Evolutionary conservation across 2,113 vertebrate genomes (phyloP), one percentile per base, ranked within the genome.

Genomic region (Pachypanchax playfairii): DNA sequence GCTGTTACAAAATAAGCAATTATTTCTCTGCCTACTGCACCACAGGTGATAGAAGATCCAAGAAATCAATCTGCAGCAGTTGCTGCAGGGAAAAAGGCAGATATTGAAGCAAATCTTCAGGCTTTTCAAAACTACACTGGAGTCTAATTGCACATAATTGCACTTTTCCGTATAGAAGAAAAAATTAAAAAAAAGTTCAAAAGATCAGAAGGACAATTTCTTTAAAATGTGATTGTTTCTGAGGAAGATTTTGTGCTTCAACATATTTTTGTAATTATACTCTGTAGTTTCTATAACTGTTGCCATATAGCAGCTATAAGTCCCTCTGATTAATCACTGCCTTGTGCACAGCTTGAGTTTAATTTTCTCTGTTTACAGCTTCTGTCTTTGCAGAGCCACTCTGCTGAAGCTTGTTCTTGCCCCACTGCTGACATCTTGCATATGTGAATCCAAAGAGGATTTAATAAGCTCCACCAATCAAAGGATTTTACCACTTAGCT

Each of bases 1-100:
- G 68, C 77, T 75, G 43, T 70, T 76, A 80, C 65, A 89, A 86
- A 88, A 84, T 75, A 82, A 84, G 78, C 70, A 82, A 86, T 90
- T 86, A 90, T 88, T 89, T 80, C 62, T 62, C 50, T 74, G 79
- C 71, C 70, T 71, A 6, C 65, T 65, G 82, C 80, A 81, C 65
- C 82, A 58, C 73, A 85, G 88, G 82, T 87, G 81, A 89, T 91
- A 87, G 87, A 89, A 88, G 85, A 87, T 90, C 86, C 78, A 85
- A 82, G 78, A 76, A 72, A 66, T 64, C 53, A 59, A 82, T 84
- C 79, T 73, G 63, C 63, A 75, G 60, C 50, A 49, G 77, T 75
- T 62, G 66, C 82, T 77, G 65, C 55, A 46, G 70, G 60, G 64
- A 73, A 67, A 73, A 71, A 60, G 57, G 66, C 26, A 71, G 20